Base-by-base conservation (phyloP, 2,888 invertebrate genomes). In the Sympetrum striolatum region DNA sequence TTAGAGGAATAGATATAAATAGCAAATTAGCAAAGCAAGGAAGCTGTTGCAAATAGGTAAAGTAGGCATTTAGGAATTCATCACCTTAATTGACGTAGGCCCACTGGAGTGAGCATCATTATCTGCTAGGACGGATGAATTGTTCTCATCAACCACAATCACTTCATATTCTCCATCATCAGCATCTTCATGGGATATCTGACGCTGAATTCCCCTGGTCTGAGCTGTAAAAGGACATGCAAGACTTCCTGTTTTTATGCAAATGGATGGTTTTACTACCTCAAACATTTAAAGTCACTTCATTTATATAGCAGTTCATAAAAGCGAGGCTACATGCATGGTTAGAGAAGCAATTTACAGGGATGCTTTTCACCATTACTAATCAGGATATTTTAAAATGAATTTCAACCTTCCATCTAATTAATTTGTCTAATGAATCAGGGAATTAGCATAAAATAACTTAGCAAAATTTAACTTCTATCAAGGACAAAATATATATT, bases 121-220 rank as follows among this genome's bases (percentile, higher is more conserved):
- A 93, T 98, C 97, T 90, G 97, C 96, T 92, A 97, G 94, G 91
- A 96, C 96, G 22, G 97, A 97, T 0, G 98, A 97, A 95, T 98
- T 97, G 93, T 97, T 97, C 93, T 98, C 98, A 93, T 98, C 98
- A 93, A 98, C 97, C 91, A 98, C 97, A 93, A 98, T 98, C 92
- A 98, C 97, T 93, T 98, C 97, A 93, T 98, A 98, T 93, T 98
- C 98, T 91, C 96, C 96, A 93, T 98, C 97, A 44, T 91, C 91
- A 80, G 91, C 91, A 60, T 91, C 91, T 93, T 97, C 97, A 91
- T 96, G 96, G 91, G 95, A 95, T 93, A 95, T 94, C 92, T 95
- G 94, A 94, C 94, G 92, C 86, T 91, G 92, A 80, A 92, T 90
- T 48, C 91, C 91, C 90, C 92, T 81, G 90, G 91, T 92, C 92